Percentiles rank a stretch among this genome's conserved stretches.
Conservation (phyloP, 1,140 invertebrate genomes). For the Mesaphorura yosii region DNA sequence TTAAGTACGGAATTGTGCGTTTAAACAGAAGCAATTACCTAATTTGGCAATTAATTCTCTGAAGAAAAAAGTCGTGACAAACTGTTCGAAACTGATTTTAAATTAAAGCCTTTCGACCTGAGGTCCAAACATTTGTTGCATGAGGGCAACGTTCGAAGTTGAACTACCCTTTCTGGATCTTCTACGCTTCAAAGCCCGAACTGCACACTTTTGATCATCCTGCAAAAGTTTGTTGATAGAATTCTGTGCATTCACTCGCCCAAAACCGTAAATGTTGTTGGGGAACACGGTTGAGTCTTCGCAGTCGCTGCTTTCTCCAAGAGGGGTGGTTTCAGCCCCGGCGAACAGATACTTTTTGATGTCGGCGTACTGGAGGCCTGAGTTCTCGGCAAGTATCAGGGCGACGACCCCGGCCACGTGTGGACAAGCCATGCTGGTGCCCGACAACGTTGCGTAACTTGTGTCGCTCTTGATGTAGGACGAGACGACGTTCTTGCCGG, state of each 20-base stretch:
- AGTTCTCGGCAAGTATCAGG: background rate
- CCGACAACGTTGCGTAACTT: background rate
- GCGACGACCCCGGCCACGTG: slow-evolving; percentile 10
- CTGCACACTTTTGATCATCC: too few species aligned
- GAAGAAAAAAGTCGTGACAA: too few species aligned
- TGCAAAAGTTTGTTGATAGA: background rate
- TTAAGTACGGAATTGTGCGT: too few species aligned
- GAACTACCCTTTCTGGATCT: too few species aligned
- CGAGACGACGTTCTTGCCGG: slow-evolving; percentile 6
- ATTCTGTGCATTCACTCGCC: slow-evolving; percentile 6
- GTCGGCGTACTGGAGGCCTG: background rate
- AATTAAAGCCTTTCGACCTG: too few species aligned
- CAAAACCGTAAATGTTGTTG: background rate
- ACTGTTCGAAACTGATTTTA: too few species aligned
- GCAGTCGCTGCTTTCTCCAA: background rate
- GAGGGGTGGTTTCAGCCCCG: background rate
- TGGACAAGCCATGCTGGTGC: slow-evolving; percentile 10
- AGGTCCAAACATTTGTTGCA: too few species aligned
- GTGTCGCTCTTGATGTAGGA: slow-evolving; percentile 1
- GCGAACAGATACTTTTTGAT: background rate
- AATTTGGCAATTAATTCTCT: too few species aligned
- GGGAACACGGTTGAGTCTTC: slow-evolving; percentile 7
- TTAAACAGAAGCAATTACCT: too few species aligned
- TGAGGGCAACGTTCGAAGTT: too few species aligned
- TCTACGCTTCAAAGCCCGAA: too few species aligned